Conservation (phyloP, 53 echinoderm and acorn worm genomes). For the Patiria pectinifera region DNA sequence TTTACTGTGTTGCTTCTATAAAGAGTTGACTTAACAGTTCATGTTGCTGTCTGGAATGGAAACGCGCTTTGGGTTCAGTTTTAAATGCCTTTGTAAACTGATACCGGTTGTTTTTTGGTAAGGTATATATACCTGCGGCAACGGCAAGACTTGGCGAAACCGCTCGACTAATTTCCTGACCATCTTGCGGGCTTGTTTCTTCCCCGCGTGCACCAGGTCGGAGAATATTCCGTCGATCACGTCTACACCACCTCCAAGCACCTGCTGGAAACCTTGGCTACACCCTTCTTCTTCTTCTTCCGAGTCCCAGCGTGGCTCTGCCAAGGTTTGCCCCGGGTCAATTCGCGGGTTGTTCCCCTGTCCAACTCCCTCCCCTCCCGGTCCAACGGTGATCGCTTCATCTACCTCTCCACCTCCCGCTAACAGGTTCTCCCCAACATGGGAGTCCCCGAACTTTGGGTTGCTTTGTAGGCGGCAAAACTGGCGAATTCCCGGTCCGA, state of each 20-base stretch:
- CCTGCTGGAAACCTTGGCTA: background rate
- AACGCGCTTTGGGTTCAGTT: background rate
- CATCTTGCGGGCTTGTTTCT: slow-evolving; percentile 83
- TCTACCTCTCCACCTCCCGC: background rate
- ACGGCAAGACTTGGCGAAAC: slow-evolving; percentile 61
- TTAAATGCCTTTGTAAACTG: background rate
- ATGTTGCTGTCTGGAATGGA: background rate
- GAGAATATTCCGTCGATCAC: slow-evolving; percentile 30
- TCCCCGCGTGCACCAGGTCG: slow-evolving; percentile 84
- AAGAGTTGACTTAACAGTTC: background rate
- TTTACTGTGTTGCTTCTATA: background rate
- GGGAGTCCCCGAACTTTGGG: background rate
- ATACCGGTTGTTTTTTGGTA: background rate
- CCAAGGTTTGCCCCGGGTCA: background rate
- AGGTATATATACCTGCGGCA: background rate
- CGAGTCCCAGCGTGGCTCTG: background rate
- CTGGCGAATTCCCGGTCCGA: background rate
- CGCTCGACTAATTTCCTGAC: slow-evolving; percentile 84
- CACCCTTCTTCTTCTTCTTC: background rate
- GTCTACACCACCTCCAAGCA: background rate
- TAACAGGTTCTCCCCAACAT: background rate
- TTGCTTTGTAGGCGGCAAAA: background rate
- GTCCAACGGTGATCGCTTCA: background rate
- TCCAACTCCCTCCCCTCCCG: background rate
- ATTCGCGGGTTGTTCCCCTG: background rate